phyloP scores from a whole-genome alignment of 2,888 invertebrate genomes.

The Sinohyriopsis cumingii region DNA sequence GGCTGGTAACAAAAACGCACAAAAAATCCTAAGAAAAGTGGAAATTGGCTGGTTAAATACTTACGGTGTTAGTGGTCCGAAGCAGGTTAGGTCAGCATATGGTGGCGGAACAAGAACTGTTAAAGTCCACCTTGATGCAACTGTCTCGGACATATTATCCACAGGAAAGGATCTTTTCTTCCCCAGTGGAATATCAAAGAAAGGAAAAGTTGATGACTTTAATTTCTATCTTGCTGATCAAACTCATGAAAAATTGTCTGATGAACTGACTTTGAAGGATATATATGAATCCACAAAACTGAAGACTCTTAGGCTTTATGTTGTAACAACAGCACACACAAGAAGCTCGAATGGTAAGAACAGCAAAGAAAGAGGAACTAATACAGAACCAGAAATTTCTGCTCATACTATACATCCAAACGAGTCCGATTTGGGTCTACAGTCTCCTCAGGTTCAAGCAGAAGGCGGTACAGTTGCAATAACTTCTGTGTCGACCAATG shows the following conservation, averaged over 20 bases:
- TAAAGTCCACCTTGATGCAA: neutral
- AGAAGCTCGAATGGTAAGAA: neutral
- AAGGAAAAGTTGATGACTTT: conserved; percentile 3
- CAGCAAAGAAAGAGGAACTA: conserved; percentile 4
- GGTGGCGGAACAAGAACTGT: conserved; percentile 4
- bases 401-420: no score
- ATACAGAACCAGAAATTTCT: neutral
- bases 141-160: no score
- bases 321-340: neutral
- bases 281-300: neutral
- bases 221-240: conserved; percentile 3
- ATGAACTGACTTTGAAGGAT: neutral
- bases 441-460: no score
- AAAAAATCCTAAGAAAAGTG: neutral
- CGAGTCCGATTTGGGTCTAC: no score
- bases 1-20: no score
- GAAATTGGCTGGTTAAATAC: conserved; percentile 3
- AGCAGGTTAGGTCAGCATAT: conserved; percentile 7
- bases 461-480: no score
- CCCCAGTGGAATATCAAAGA: conserved; percentile 7
- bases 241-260: neutral
- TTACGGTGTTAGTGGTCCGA: neutral
- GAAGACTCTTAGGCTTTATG: neutral
- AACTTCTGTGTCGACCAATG: no score
- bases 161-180: no score